Percentiles rank a stretch among this genome's conserved stretches.
phyloP scores from a whole-genome alignment of 2,888 invertebrate genomes.

The Lepidocyrtoides sp. region DNA sequence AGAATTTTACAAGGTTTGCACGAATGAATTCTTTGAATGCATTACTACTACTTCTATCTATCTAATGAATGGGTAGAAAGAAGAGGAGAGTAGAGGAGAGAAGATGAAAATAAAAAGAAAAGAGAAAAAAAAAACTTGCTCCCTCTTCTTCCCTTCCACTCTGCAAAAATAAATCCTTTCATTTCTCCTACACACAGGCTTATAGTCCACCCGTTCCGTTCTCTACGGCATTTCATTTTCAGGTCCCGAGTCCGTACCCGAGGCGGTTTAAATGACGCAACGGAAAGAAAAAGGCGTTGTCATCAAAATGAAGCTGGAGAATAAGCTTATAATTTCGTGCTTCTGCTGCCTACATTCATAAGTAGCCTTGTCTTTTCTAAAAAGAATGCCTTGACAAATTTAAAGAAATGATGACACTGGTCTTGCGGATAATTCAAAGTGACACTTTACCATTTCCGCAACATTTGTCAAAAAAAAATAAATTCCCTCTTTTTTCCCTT shows the following conservation, averaged over 20 bases:
- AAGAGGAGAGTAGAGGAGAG: background rate
- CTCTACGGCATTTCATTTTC: too few species aligned
- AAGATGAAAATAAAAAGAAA: background rate
- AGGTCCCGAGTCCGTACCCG: too few species aligned
- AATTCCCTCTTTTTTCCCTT: slow-evolving; percentile 23
- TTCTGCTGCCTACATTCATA: background rate
- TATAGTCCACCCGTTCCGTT: background rate
- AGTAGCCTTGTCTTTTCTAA: background rate
- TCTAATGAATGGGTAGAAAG: background rate
- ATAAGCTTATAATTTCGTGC: slow-evolving; percentile 2
- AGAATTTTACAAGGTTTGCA: slow-evolving; percentile 46
- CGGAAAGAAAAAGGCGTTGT: slow-evolving; percentile 26
- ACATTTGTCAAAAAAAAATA: slow-evolving; percentile 64
- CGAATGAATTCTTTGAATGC: background rate
- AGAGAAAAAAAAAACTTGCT: background rate
- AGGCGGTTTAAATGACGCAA: slow-evolving; percentile 58
- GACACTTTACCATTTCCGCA: slow-evolving; percentile 50
- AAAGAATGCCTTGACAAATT: background rate
- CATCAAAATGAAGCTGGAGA: background rate
- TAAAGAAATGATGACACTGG: background rate
- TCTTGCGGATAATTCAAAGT: background rate
- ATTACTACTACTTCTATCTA: background rate
- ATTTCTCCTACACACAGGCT: background rate
- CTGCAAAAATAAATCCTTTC: slow-evolving; percentile 28
- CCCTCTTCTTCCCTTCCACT: too few species aligned